Base-by-base conservation (phyloP, 1,140 invertebrate genomes). In the Thaumetopoea pityocampa region DNA sequence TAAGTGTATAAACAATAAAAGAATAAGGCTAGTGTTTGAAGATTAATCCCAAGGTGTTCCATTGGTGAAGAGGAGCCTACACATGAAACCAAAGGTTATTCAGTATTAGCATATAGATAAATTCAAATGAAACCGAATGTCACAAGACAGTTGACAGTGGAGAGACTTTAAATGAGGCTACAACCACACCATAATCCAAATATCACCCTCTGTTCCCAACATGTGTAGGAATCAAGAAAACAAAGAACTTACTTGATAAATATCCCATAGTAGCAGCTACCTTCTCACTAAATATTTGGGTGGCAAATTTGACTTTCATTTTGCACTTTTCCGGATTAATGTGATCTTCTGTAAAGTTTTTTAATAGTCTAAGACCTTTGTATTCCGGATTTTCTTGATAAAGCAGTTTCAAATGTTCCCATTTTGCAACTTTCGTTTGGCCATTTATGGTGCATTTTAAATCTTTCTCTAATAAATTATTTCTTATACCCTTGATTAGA, bases 201-300 rank as follows among this genome's bases (percentile, higher is more conserved):
- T n/a, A n/a, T n/a, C n/a, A n/a, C n/a, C n/a, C n/a, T n/a, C n/a
- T n/a, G n/a, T n/a, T n/a, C n/a, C n/a, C n/a, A n/a, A n/a, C n/a
- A n/a, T n/a, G n/a, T n/a, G n/a, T n/a, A n/a, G n/a, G n/a, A n/a
- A n/a, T n/a, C n/a, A n/a, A n/a, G n/a, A n/a, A n/a, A n/a, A n/a
- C n/a, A n/a, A n/a, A n/a, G n/a, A n/a, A 40, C 23, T 36, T 42
- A 49, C 49, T 20, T 51, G 49, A 32, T n/a, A 46, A 20, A 8
- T 42, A 46, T 35, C 50, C 50, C 43, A 46, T 46, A 29, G 14
- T 45, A 9, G 22, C 30, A n/a, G 17, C 35, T 27, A 51, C 36
- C 32, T 42, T 27, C 18, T 18, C 9, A 15, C 42, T 51, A 35
- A 46, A 46, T 11, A 51, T 7, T 12, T 46, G 49, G 9, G 42